Conservation (phyloP, 2,113 vertebrate species). For the Cyprinodon brontotheroides region DNA sequence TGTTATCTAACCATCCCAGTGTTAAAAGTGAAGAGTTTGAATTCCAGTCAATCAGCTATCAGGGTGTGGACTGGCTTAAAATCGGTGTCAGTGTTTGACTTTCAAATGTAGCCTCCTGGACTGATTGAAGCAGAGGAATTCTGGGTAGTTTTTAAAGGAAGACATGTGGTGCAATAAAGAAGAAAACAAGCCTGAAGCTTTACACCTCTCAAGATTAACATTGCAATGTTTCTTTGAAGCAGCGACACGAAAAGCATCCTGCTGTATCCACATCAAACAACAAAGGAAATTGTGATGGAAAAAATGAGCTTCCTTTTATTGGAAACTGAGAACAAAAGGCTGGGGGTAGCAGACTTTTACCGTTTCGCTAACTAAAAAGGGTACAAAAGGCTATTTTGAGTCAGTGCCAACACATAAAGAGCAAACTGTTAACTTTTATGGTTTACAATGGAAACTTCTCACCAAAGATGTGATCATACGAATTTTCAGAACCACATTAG, state of each 20-base stretch:
- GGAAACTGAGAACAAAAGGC: conserved; percentile 59
- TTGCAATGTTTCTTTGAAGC: conserved; percentile 51
- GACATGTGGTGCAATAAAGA: conserved; percentile 59
- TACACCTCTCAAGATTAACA: conserved; percentile 63
- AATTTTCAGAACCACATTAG: conserved; percentile 55
- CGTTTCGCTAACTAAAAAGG: conserved; percentile 46
- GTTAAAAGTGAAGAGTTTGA: conserved; percentile 39
- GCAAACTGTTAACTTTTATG: conserved; percentile 41
- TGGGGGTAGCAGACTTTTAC: conserved; percentile 29
- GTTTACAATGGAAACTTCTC: conserved; percentile 45
- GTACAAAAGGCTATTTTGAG: conserved; percentile 32
- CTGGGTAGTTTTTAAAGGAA: conserved; percentile 49
- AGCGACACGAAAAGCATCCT: conserved; percentile 53
- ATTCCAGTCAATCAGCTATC: conserved; percentile 27
- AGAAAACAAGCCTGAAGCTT: conserved; percentile 60
- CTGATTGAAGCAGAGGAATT: conserved; percentile 45
- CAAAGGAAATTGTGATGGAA: conserved; percentile 30
- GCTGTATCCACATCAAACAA: conserved; percentile 62
- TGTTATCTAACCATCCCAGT: conserved; percentile 10
- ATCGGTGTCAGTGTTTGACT: conserved; percentile 34
- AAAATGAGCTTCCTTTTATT: conserved; percentile 54
- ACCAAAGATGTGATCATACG: conserved; percentile 27
- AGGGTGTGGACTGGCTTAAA: conserved; percentile 46
- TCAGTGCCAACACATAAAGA: conserved; percentile 40
- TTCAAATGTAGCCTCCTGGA: conserved; percentile 55